Evolutionary conservation across 1,140 invertebrate genomes (phyloP), one percentile per base, ranked within the genome.

Genomic region (Halyomorpha halys): DNA sequence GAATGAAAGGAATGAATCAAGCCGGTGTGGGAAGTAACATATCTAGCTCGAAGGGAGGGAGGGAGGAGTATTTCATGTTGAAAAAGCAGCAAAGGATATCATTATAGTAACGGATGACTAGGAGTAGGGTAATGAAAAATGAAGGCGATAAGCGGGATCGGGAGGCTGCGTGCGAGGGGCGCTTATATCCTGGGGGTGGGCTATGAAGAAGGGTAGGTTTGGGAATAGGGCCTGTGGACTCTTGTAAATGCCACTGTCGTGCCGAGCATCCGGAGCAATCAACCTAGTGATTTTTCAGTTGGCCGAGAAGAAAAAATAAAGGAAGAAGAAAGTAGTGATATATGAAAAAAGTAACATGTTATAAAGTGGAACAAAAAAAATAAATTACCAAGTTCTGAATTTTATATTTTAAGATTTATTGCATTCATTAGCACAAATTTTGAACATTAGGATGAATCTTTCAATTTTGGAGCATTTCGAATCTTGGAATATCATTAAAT

Each of bases 51-150:
- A 30, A 30, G 27, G 14, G 45, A n/a, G n/a, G n/a, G n/a, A 47
- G 45, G 45, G 45, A 16, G 45, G 21, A 53, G 51, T 23, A 53
- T 23, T 53, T 53, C 21, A 53, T 23, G 51, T 23, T 53, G 51
- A 53, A 53, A 53, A 53, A 53, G 51, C 51, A 53, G 51, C 51
- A 53, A 53, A 53, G 51, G 51, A 53, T 53, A 23, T 53, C 51
- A 53, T 53, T 53, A 53, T 53, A 53, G 51, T 18, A 53, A 60
- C 16, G 59, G 27, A 60, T 30, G 59, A 60, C 59, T 44, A 21
- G 34, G 59, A 44, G 34, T 21, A 27, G 27, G 59, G 16, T 44
- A 60, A 44, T 34, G 59, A 60, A n/a, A 44, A 30, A 60, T 60
- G 59, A 21, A 60, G 59, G 51, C 21, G 51, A 53, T 53, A 53